Evolutionary conservation across 1,140 invertebrate genomes (phyloP).

Genomic region (Bicyclus anynana): DNA sequence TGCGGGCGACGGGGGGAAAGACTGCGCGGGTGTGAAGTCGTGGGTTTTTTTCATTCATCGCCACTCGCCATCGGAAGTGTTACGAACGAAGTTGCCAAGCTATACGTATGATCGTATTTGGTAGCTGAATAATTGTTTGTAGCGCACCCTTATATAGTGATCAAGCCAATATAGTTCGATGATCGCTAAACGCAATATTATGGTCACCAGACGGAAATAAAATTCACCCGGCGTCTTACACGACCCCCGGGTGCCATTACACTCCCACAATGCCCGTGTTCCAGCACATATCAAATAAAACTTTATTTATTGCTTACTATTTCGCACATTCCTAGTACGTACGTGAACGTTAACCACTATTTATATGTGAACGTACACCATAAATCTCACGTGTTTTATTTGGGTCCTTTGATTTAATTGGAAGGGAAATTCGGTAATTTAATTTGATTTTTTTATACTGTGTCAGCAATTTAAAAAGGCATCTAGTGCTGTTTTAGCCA

Average conservation of each 20-base stretch:
- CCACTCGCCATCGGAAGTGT: no score
- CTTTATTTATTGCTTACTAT: slow-evolving; percentile 52
- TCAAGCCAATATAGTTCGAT: no score
- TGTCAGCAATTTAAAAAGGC: no score
- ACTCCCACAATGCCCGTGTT: slow-evolving; percentile 38
- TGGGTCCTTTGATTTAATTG: not conserved
- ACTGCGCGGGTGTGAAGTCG: no score
- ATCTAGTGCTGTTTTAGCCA: no score
- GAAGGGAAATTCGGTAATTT: not conserved
- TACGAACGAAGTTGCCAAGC: no score
- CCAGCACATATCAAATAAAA: slow-evolving; percentile 53
- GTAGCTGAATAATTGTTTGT: no score
- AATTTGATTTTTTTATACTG: no score
- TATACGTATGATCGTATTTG: no score
- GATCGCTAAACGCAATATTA: slow-evolving; percentile 3
- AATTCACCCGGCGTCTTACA: slow-evolving; percentile 42
- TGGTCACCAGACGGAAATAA: slow-evolving; percentile 31
- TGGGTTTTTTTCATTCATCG: no score
- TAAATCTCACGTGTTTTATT: slow-evolving; percentile 1
- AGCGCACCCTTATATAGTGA: no score
- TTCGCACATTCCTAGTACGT: slow-evolving; percentile 25
- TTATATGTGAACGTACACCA: slow-evolving; percentile 16
- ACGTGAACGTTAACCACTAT: slow-evolving; percentile 21
- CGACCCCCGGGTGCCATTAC: slow-evolving; percentile 46
- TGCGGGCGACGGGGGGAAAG: no score